These are phyloP conservation scores for Eupithecia vulgata DNA, from an alignment of 2,888 invertebrate species.

Conservation along the genomic window DNA sequence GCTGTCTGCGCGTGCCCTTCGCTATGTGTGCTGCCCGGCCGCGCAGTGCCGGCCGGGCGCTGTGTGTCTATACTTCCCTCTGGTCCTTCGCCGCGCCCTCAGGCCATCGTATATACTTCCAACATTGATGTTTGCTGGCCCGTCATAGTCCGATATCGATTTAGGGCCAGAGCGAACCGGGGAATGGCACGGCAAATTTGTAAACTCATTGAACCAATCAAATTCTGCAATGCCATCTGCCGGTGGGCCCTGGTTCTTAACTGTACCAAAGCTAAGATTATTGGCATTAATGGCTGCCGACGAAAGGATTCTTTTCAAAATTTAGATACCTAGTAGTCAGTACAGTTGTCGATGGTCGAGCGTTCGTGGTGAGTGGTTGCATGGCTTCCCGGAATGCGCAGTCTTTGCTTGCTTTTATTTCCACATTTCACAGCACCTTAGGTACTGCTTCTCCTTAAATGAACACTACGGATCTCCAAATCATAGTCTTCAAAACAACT, in stretches of 20 bases:
- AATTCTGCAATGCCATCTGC: conserved; percentile 77
- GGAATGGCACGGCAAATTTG: conserved; percentile 6
- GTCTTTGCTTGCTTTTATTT: conserved; percentile 55
- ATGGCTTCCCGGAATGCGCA: conserved; percentile 67
- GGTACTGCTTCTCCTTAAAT: conserved; percentile 63
- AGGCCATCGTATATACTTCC: conserved; percentile 57
- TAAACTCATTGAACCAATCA: neutral
- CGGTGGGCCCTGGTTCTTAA: conserved; percentile 77
- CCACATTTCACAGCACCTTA: conserved; percentile 52
- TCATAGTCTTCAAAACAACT: neutral
- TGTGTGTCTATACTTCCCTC: conserved; percentile 50
- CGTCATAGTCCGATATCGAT: conserved; percentile 78
- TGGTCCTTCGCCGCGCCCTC: conserved; percentile 52
- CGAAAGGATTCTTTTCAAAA: conserved; percentile 80
- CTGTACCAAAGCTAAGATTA: conserved; percentile 65
- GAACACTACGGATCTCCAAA: conserved; percentile 51
- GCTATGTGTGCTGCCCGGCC: conserved; percentile 67
- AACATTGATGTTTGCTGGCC: conserved; percentile 70
- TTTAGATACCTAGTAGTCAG: conserved; percentile 61
- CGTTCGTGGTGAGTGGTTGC: conserved; percentile 77
- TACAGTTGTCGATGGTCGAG: conserved; percentile 82
- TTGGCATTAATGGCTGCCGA: conserved; percentile 82
- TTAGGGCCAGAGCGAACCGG: conserved; percentile 39
- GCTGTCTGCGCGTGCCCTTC: conserved; percentile 70
- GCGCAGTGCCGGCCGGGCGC: conserved; percentile 48